Percentiles rank a stretch among this genome's conserved stretches.
Evolutionary conservation across 35 echinoderm and acorn worm species (phyloP).

Genomic region (Stichopus chloronotus): DNA sequence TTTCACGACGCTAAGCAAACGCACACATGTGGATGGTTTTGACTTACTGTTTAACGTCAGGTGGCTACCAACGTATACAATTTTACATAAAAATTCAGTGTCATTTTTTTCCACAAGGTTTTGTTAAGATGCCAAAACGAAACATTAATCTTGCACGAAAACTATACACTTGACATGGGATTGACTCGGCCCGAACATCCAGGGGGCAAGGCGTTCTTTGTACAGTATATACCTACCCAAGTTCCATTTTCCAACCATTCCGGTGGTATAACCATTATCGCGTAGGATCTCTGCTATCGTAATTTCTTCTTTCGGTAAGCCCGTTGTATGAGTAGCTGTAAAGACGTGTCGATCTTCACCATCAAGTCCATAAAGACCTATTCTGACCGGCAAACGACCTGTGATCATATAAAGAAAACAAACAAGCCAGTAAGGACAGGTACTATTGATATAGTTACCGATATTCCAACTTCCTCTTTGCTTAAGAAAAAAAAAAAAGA

Average conservation of each 20-base stretch:
- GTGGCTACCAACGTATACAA: no score
- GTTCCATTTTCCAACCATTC: constrained; percentile 73
- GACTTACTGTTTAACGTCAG: no score
- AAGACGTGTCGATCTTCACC: not conserved
- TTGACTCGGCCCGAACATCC: no score
- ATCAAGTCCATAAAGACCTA: constrained; percentile 40
- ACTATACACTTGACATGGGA: no score
- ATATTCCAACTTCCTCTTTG: not conserved
- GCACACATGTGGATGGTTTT: no score
- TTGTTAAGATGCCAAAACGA: no score
- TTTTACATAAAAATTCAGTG: no score
- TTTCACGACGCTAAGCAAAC: no score
- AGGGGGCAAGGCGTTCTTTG: no score
- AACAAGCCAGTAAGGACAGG: not conserved
- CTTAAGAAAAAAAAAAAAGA: not conserved
- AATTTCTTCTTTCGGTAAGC: constrained; percentile 54
- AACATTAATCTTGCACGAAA: no score
- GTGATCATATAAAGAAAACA: no score
- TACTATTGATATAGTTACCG: not conserved
- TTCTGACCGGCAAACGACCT: constrained; percentile 55
- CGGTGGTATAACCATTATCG: constrained; percentile 49
- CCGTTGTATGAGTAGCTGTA: constrained; percentile 41
- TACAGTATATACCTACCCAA: constrained; percentile 38
- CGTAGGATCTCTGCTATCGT: constrained; percentile 55
- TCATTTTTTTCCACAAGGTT: no score